Percentiles rank a stretch among this genome's conserved stretches.
These are phyloP conservation scores for Odontamblyopus rebecca DNA, from an alignment of 2,797 vertebrate genomes.

Conservation along the genomic window DNA sequence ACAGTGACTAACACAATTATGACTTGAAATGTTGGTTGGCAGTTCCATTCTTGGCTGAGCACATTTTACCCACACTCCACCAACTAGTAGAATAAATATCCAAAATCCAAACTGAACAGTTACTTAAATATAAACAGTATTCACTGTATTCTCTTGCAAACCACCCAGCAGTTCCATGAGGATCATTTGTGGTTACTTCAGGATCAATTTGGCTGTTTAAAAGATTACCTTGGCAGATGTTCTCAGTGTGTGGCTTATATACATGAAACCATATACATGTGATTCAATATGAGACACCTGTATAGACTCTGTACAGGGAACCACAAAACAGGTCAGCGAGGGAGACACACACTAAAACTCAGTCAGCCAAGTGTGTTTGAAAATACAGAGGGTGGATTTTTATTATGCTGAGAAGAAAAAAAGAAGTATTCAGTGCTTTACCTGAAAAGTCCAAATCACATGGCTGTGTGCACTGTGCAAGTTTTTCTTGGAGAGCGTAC, in stretches of 20 bases:
- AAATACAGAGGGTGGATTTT: neutral
- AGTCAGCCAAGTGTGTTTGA: neutral
- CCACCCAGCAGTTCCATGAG: neutral
- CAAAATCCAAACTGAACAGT: neutral
- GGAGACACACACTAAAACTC: neutral
- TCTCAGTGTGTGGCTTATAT: neutral
- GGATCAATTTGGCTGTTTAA: neutral
- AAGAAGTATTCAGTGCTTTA: neutral
- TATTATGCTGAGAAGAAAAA: neutral
- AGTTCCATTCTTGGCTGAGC: no score
- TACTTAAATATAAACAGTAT: neutral
- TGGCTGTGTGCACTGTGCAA: no score
- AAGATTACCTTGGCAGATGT: neutral
- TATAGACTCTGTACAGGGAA: neutral
- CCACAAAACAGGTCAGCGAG: neutral
- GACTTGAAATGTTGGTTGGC: no score
- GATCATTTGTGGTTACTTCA: neutral
- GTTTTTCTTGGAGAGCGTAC: no score
- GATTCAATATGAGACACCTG: slow-evolving; percentile 3
- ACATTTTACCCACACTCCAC: neutral
- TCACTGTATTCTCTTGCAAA: neutral
- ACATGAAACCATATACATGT: neutral
- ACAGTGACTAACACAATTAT: no score
- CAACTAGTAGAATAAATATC: neutral
- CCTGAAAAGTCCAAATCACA: no score